Percentiles rank a stretch among this genome's conserved stretches.
These are phyloP conservation scores for Sterna hirundo DNA, from an alignment of 2,113 vertebrate species.

Conservation along the genomic window DNA sequence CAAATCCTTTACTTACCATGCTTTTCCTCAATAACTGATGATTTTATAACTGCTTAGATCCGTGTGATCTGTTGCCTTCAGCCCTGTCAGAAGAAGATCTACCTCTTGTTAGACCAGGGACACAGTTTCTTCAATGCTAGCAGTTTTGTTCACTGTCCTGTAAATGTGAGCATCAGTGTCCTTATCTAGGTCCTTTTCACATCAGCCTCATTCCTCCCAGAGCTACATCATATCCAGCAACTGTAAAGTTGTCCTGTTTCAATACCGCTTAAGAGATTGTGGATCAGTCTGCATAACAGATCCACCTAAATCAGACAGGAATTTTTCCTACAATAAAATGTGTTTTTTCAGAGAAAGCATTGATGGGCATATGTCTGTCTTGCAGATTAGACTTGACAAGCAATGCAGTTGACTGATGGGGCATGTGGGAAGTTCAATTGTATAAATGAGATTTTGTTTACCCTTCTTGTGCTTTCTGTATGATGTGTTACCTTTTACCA, in stretches of 20 bases:
- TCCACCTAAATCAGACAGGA: neutral
- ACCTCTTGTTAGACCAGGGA: neutral
- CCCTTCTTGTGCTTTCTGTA: neutral
- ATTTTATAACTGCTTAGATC: neutral
- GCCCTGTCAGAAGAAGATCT: neutral
- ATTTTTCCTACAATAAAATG: neutral
- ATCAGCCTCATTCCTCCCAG: neutral
- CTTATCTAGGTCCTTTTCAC: neutral
- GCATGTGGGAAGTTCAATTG: neutral
- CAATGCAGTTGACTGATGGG: neutral
- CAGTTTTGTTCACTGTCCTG: neutral
- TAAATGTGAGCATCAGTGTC: neutral
- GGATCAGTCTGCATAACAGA: neutral
- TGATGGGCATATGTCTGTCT: neutral
- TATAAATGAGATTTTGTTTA: neutral
- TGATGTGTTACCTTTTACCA: neutral
- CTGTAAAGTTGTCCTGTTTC: neutral
- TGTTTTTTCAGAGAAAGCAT: neutral
- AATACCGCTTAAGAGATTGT: too few species aligned
- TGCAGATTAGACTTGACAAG: neutral
- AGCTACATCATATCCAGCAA: neutral
- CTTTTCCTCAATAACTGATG: neutral
- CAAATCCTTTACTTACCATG: neutral
- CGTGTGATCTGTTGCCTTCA: neutral
- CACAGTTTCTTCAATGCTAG: neutral